These are phyloP conservation scores for Canis aureus DNA, from an alignment of 2,113 vertebrate genomes.

Conservation along the genomic window DNA sequence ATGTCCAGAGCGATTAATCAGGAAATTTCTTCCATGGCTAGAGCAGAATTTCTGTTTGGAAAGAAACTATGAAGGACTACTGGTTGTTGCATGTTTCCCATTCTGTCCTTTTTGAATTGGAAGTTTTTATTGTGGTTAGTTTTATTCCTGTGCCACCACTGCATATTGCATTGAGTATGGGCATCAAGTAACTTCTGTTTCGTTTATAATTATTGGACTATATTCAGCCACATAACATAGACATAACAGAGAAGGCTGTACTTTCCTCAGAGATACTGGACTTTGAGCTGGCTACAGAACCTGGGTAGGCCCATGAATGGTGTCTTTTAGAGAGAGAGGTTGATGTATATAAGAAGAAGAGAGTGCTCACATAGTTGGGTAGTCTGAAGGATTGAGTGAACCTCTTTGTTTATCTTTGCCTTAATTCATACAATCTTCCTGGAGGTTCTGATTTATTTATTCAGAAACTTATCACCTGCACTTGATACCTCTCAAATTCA, in stretches of 20 bases:
- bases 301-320: background rate
- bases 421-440: background rate
- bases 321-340: background rate
- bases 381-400: background rate
- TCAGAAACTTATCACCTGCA: background rate
- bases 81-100: background rate
- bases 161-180: background rate
- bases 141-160: background rate
- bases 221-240: background rate
- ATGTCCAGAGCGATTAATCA: no score
- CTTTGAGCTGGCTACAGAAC: background rate
- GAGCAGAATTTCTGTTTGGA: background rate
- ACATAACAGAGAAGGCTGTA: background rate
- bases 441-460: background rate
- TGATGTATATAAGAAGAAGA: background rate
- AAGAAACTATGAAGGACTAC: background rate
- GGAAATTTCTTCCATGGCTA: background rate
- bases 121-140: background rate
- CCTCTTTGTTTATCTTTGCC: background rate
- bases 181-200: background rate
- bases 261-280: background rate
- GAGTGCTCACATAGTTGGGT: background rate
- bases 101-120: conserved; percentile 16
- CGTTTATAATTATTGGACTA: background rate
- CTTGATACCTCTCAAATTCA: background rate